Conservation (phyloP, 1,140 invertebrate species). For the Holotrichia oblita region DNA sequence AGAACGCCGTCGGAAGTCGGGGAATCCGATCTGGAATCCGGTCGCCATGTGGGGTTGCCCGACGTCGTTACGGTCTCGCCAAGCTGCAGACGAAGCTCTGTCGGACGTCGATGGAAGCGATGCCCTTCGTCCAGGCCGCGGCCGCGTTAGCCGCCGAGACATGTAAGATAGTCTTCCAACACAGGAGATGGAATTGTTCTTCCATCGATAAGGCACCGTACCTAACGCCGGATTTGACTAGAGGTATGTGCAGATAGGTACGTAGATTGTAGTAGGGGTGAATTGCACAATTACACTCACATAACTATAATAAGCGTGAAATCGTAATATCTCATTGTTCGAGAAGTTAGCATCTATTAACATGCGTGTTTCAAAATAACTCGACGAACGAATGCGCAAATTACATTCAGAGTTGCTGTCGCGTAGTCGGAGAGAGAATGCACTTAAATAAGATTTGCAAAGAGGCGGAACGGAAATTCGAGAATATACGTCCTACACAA, state of each 20-base stretch:
- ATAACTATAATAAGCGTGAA: too few relatives aligned
- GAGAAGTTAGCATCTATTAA: too few relatives aligned
- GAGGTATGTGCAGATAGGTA: conserved; percentile 66
- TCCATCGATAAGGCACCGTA: conserved; percentile 76
- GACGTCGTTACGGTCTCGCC: conserved; percentile 53
- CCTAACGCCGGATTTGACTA: conserved; percentile 77
- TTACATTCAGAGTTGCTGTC: too few relatives aligned
- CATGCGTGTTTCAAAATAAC: too few relatives aligned
- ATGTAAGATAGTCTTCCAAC: conserved; percentile 77
- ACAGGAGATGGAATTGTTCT: conserved; percentile 87
- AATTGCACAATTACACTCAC: background rate
- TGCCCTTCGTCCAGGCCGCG: conserved; percentile 78
- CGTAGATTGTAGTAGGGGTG: background rate
- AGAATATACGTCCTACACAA: background rate
- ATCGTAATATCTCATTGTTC: too few relatives aligned
- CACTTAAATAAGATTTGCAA: background rate
- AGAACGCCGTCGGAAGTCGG: conserved; percentile 49
- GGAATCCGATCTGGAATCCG: conserved; percentile 55
- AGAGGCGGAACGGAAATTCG: too few relatives aligned
- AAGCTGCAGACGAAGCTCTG: conserved; percentile 59
- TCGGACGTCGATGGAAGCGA: conserved; percentile 64
- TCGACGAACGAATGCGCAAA: too few relatives aligned
- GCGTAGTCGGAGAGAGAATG: too few relatives aligned
- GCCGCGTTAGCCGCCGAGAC: conserved; percentile 73
- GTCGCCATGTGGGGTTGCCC: conserved; percentile 33